Conservation (phyloP, 2,797 vertebrate species). For the Acomys russatus region DNA sequence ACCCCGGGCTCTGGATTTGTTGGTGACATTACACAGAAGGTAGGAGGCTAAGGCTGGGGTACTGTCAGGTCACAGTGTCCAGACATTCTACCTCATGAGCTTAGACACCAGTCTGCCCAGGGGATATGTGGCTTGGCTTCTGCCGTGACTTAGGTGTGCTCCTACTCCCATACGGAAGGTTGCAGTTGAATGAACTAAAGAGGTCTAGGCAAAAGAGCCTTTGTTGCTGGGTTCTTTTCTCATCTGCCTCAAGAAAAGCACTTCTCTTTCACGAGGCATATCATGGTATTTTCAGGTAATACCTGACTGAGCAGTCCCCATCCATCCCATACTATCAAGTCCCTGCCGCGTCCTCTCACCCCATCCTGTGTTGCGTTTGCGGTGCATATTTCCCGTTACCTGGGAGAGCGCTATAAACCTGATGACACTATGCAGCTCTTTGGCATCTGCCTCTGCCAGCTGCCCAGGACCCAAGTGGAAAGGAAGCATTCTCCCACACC, state of each 20-base stretch:
- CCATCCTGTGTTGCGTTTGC: background rate
- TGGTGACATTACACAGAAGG: constrained; percentile 95
- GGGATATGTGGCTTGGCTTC: background rate
- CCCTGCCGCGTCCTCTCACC: no score
- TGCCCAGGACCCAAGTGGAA: background rate
- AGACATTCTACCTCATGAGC: background rate
- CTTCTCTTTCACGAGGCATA: background rate
- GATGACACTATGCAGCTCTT: rapidly evolving
- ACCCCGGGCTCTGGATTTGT: constrained; percentile 93
- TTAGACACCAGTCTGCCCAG: background rate
- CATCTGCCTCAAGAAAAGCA: background rate
- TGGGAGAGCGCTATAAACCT: background rate
- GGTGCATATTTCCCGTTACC: rapidly evolving
- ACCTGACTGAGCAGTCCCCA: background rate
- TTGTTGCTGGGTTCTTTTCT: background rate
- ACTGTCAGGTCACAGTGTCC: background rate
- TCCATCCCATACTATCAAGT: background rate
- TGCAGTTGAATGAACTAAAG: background rate
- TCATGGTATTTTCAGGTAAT: background rate
- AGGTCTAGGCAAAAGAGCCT: no score
- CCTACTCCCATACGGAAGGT: background rate
- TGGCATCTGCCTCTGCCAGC: background rate
- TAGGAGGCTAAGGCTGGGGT: constrained; percentile 77
- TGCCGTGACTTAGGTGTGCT: no score
- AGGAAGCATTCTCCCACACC: no score